phyloP scores from a whole-genome alignment of 2,113 vertebrate species.

The Dipodomys ordii region DNA sequence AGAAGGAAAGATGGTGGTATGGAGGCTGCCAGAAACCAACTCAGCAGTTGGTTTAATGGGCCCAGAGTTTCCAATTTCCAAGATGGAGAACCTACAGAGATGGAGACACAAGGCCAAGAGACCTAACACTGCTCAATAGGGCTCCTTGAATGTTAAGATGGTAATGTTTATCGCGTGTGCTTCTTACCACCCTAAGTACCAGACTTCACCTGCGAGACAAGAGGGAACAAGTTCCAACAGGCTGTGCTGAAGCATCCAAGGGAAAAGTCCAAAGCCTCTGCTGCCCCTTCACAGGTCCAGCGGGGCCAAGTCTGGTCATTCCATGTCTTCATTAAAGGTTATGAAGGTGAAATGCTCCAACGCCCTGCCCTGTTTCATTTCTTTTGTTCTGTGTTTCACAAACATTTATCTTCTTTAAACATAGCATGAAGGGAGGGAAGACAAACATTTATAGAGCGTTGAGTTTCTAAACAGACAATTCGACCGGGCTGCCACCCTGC shows the following conservation, averaged over 20 bases:
- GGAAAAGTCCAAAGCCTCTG: neutral
- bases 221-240: neutral
- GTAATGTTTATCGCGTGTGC: neutral
- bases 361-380: neutral
- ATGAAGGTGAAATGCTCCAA: neutral
- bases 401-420: slow-evolving; percentile 34
- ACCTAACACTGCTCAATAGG: neutral
- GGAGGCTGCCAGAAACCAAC: neutral
- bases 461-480: neutral
- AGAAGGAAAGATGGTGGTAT: too few species aligned
- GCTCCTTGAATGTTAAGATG: neutral
- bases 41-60: neutral
- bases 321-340: neutral
- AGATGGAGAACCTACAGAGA: too few species aligned
- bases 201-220: neutral
- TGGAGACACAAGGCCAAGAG: neutral
- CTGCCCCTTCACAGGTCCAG: neutral
- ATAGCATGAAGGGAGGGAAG: neutral
- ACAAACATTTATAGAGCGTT: neutral
- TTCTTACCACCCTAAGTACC: neutral
- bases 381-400: slow-evolving; percentile 27
- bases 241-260: neutral
- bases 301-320: fast-evolving
- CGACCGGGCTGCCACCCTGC: neutral
- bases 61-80: neutral